Conservation (phyloP, 1,140 invertebrate genomes). For the Apocrypta bakeri region DNA sequence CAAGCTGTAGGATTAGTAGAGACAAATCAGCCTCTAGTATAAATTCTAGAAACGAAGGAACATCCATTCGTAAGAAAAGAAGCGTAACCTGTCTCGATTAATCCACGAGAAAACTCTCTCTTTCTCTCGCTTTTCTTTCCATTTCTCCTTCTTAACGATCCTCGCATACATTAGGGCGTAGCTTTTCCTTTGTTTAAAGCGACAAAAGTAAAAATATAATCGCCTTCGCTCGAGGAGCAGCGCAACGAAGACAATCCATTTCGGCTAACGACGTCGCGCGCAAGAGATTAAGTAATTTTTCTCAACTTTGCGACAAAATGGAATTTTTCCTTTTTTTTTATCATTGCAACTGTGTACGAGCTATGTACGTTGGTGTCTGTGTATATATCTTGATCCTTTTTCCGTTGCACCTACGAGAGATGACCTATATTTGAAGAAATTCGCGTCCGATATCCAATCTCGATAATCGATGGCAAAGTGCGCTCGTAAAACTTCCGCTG, state of each 20-base stretch:
- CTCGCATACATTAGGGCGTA: slow-evolving; percentile 2
- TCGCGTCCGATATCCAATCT: slow-evolving; percentile 48
- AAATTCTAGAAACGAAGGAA: not conserved
- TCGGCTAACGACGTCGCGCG: slow-evolving; percentile 60
- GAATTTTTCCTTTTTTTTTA: not conserved
- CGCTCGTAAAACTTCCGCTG: slow-evolving; percentile 31
- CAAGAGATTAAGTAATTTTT: slow-evolving; percentile 62
- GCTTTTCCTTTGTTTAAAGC: not conserved
- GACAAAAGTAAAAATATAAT: slow-evolving; percentile 44
- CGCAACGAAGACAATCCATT: slow-evolving; percentile 56
- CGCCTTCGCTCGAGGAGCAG: not conserved
- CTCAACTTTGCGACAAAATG: slow-evolving; percentile 55
- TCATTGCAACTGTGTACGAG: not conserved
- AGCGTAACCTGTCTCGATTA: slow-evolving; percentile 25
- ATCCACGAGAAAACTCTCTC: slow-evolving; percentile 29
- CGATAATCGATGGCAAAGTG: slow-evolving; percentile 47
- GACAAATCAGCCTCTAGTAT: too few species aligned
- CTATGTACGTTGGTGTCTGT: not conserved
- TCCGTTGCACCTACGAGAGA: slow-evolving; percentile 32
- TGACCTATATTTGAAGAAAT: slow-evolving; percentile 52
- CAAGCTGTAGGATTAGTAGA: too few species aligned
- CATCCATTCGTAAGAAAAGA: slow-evolving; percentile 17
- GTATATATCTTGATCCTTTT: too few species aligned
- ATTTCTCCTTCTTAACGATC: slow-evolving; percentile 20
- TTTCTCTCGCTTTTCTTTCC: slow-evolving; percentile 18